Evolutionary conservation across 1,140 invertebrate genomes (phyloP).

Genomic region (Hermetia illucens): DNA sequence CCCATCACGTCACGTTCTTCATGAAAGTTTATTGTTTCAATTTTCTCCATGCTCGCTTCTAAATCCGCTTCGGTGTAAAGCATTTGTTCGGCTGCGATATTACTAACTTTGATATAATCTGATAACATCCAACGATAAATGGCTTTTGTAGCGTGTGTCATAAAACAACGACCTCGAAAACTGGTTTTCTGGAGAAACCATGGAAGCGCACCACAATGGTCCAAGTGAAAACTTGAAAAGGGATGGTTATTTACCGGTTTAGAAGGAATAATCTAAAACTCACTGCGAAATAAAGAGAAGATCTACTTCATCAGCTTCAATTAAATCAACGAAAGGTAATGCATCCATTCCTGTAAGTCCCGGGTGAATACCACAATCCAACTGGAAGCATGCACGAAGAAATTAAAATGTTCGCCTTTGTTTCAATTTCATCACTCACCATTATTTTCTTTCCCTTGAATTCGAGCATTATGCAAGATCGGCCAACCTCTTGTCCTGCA

Average conservation of each 20-base stretch:
- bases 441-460: slow-evolving; percentile 99
- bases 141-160: slow-evolving; percentile 99
- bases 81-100: slow-evolving; percentile 95
- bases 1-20: slow-evolving; percentile 97
- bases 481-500: slow-evolving; percentile 97
- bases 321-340: slow-evolving; percentile 92
- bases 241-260: not conserved
- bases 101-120: slow-evolving; percentile 99
- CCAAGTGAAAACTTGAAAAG: slow-evolving; percentile 79
- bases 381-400: slow-evolving; percentile 38
- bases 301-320: slow-evolving; percentile 96
- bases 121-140: slow-evolving; percentile 98
- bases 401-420: not conserved
- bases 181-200: slow-evolving; percentile 97
- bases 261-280: slow-evolving; percentile 27
- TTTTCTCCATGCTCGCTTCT: slow-evolving; percentile 96
- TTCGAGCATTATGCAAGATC: slow-evolving; percentile 96
- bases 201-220: slow-evolving; percentile 94
- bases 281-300: slow-evolving; percentile 91
- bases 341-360: slow-evolving; percentile 95
- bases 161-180: slow-evolving; percentile 96
- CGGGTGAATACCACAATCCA: slow-evolving; percentile 99
- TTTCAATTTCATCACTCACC: slow-evolving; percentile 36
- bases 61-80: slow-evolving; percentile 94
- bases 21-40: slow-evolving; percentile 97